Evolutionary conservation across 2,797 vertebrate genomes (phyloP).

Genomic region (Helarctos malayanus): DNA sequence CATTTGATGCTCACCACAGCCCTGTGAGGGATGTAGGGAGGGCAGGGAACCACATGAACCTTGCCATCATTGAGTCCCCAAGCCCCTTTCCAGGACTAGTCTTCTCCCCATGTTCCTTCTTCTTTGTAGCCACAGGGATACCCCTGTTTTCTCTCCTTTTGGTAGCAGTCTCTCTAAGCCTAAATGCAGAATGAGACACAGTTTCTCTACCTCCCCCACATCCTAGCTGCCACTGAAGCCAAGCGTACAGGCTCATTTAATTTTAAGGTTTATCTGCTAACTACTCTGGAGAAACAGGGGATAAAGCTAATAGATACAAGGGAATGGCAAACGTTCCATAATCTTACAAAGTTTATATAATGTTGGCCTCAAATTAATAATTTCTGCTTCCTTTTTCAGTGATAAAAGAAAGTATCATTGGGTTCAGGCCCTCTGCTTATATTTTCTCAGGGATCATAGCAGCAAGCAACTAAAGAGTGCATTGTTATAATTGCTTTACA

Average conservation of each 20-base stretch:
- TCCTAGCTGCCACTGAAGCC: slow-evolving; percentile 3
- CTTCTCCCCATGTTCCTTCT: neutral
- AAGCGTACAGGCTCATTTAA: slow-evolving; percentile 2
- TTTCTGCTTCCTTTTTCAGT: neutral
- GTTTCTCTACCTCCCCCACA: neutral
- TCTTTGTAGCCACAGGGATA: neutral
- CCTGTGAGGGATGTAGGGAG: neutral
- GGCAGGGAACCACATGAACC: neutral
- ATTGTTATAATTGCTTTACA: slow-evolving; percentile 45
- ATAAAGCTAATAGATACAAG: slow-evolving; percentile 12
- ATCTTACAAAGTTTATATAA: slow-evolving; percentile 42
- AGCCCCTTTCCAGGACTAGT: neutral
- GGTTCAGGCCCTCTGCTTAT: neutral
- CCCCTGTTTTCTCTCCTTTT: neutral
- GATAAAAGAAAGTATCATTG: neutral
- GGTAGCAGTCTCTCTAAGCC: neutral
- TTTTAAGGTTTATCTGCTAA: slow-evolving; percentile 30
- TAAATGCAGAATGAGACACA: neutral
- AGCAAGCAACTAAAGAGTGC: neutral
- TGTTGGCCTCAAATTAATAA: neutral
- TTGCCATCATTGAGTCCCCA: neutral
- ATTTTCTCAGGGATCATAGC: slow-evolving; percentile 11
- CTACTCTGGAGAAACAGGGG: slow-evolving; percentile 7
- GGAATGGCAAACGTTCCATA: neutral
- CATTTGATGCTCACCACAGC: neutral